Percentiles rank a stretch among this genome's conserved stretches.
Conservation (phyloP, 2,797 vertebrate genomes). For the Sarcoramphus papa region DNA sequence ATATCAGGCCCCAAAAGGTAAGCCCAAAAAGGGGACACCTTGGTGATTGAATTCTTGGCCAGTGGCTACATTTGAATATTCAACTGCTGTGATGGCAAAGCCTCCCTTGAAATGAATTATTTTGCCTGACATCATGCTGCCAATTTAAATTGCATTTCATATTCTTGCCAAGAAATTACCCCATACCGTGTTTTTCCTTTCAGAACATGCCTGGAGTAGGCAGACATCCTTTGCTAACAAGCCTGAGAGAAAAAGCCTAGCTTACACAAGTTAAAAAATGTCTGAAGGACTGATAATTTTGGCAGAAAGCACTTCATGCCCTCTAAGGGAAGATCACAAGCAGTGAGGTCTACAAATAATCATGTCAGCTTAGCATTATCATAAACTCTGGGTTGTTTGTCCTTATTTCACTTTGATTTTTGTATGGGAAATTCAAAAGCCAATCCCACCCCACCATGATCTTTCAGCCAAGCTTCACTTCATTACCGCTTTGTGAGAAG, state of each 20-base stretch:
- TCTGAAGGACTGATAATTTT: not conserved
- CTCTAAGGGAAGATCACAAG: not conserved
- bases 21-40: not conserved
- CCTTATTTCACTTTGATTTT: not conserved
- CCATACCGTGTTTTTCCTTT: not conserved
- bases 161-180: not conserved
- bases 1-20: not conserved
- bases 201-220: not conserved
- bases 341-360: not conserved
- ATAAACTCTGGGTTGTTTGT: not conserved
- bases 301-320: not conserved
- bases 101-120: not conserved
- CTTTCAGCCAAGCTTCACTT: not conserved
- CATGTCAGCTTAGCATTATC: not conserved
- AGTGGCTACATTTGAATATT: not conserved
- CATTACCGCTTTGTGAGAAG: not conserved
- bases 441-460: fast-evolving
- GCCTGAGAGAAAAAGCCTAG: not conserved
- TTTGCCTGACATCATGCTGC: not conserved
- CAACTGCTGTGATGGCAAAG: not conserved
- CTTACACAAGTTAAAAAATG: not conserved
- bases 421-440: not conserved
- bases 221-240: not conserved
- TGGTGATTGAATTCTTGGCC: not conserved
- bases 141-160: not conserved